phyloP scores from a whole-genome alignment of 2,113 vertebrate genomes.

The Nothocercus nigrocapillus region DNA sequence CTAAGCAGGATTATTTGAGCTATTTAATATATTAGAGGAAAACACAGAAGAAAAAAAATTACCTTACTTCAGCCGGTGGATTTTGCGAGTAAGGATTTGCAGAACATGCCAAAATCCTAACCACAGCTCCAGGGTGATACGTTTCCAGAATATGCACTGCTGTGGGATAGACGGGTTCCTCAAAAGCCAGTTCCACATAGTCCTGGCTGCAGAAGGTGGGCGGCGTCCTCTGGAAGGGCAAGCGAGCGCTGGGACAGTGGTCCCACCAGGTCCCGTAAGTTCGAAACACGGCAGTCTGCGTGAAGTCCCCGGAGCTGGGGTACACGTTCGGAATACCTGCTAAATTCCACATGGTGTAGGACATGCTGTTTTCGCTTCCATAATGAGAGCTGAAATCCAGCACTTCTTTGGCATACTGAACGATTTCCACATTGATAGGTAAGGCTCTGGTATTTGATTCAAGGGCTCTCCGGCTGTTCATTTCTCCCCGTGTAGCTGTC shows the following conservation, averaged over 20 bases:
- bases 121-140: slow-evolving; percentile 94
- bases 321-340: slow-evolving; percentile 94
- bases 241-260: slow-evolving; percentile 85
- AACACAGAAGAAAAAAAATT: slow-evolving; percentile 62
- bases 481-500: slow-evolving; percentile 91
- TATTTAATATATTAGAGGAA: neutral
- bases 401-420: slow-evolving; percentile 97
- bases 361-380: slow-evolving; percentile 98
- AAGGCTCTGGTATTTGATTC: slow-evolving; percentile 88
- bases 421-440: slow-evolving; percentile 89
- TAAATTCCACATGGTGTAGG: slow-evolving; percentile 99
- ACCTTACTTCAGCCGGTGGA: slow-evolving; percentile 92
- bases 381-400: slow-evolving; percentile 99
- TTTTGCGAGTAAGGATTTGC: slow-evolving; percentile 95
- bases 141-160: slow-evolving; percentile 96
- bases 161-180: slow-evolving; percentile 95
- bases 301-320: slow-evolving; percentile 97
- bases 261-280: slow-evolving; percentile 97
- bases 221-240: slow-evolving; percentile 86
- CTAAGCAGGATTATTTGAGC: neutral
- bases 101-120: slow-evolving; percentile 96
- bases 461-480: slow-evolving; percentile 91
- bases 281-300: slow-evolving; percentile 96
- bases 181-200: slow-evolving; percentile 95
- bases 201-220: slow-evolving; percentile 91